phyloP scores from a whole-genome alignment of 2,797 vertebrate genomes.

The Serranus cabrilla region DNA sequence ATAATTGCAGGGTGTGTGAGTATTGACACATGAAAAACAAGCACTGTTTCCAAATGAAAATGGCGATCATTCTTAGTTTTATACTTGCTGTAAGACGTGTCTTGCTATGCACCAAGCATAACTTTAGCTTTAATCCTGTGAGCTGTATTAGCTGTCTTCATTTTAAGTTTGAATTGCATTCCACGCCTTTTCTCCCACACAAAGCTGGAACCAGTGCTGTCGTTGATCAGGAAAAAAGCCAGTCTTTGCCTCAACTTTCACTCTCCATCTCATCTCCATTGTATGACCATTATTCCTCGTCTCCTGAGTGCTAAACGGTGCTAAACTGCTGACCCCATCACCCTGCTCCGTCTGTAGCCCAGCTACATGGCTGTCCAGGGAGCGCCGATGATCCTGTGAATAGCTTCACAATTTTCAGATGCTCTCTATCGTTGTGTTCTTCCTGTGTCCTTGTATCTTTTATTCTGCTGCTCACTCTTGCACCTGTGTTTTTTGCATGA shows the following conservation, averaged over 20 bases:
- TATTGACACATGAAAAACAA: background rate
- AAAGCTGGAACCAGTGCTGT: background rate
- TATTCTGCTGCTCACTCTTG: background rate
- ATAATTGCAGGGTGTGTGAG: background rate
- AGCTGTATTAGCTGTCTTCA: slow-evolving; percentile 1
- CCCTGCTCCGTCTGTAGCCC: slow-evolving; percentile 55
- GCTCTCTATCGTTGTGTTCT: slow-evolving; percentile 24
- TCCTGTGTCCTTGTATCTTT: slow-evolving; percentile 23
- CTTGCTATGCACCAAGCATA: slow-evolving; percentile 15
- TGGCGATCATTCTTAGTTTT: background rate
- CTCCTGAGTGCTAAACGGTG: slow-evolving; percentile 40
- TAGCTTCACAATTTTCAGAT: slow-evolving; percentile 32
- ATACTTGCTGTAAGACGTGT: slow-evolving; percentile 16
- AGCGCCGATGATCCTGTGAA: slow-evolving; percentile 25
- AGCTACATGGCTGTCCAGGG: slow-evolving; percentile 50
- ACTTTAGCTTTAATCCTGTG: slow-evolving; percentile 23
- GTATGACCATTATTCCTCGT: slow-evolving; percentile 46
- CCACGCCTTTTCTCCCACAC: background rate
- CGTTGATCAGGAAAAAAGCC: slow-evolving; percentile 41
- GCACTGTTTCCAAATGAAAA: background rate
- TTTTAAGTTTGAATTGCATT: no score
- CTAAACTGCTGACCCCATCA: slow-evolving; percentile 67
- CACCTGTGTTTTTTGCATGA: background rate
- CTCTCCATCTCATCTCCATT: slow-evolving; percentile 50
- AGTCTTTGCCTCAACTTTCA: slow-evolving; percentile 36